Base-by-base conservation (phyloP, 1,140 invertebrate species). In the Leptinotarsa undecemlineata region DNA sequence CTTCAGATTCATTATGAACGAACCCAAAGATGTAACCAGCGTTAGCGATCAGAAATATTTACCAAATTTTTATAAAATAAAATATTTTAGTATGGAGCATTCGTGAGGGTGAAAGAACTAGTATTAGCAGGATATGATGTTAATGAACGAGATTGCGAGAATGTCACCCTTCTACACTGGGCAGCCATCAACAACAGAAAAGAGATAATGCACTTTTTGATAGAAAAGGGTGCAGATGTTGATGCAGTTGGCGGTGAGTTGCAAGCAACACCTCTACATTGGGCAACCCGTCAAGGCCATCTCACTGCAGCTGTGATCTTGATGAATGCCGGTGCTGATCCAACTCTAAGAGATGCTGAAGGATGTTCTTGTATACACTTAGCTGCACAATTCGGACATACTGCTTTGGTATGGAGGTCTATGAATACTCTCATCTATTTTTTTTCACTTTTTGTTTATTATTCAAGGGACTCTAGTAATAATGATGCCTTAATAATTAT, bases 131-230 rank as follows among this genome's bases (percentile, higher is more conserved):
- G 95, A 2, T 94, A 92, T 85, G 94, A 96, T 86, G 95, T 97
- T 1, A 97, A 97, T 86, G 90, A 95, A 81, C 91, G 94, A 62
- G 96, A 98, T 84, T 88, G 88, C 77, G 95, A 97, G 85, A 96
- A 94, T n/a, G 95, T 98, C 15, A 96, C 97, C 3, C 86, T 99
- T n/a, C 87, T 99, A 1, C 98, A 99, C 84, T 99, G 98, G 98
- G 98, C 98, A 20, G 94, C 98, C 19, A 99, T 99, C 80, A 99
- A 99, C 85, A 99, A 99, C 89, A 89, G 95, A 21, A 91, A 91
- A 68, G 96, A 98, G 81, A 95, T 99, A 82, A 96, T 98, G 62
- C 91, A 92, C 77, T 84, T 80, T 74, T 81, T 84, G 62, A 81
- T 84, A 57, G 81, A 96, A 86, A 95, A 95, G 85, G 96, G 95